phyloP scores from a whole-genome alignment of 2,888 invertebrate species.

The Trypoxylon attenuatum region DNA sequence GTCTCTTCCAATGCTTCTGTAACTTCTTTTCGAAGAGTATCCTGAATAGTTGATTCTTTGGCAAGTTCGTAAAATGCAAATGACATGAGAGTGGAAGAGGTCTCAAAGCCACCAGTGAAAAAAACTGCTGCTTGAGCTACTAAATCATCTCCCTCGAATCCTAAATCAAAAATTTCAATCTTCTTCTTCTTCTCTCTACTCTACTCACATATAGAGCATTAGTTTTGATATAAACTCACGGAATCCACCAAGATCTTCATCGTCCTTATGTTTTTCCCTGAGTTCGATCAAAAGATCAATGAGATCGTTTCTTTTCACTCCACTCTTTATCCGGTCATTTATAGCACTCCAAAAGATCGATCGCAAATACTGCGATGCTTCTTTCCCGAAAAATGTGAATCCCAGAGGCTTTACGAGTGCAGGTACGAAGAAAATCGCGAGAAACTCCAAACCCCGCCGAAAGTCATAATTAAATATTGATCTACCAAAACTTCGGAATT shows the following conservation, averaged over 20 bases:
- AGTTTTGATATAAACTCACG: constrained; percentile 34
- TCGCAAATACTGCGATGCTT: constrained; percentile 69
- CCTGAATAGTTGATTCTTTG: constrained; percentile 54
- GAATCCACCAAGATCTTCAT: constrained; percentile 32
- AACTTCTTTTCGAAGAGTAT: constrained; percentile 56
- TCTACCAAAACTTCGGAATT: constrained; percentile 73
- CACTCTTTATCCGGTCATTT: constrained; percentile 69
- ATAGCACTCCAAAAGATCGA: constrained; percentile 73
- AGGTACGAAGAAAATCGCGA: constrained; percentile 74
- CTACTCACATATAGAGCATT: too few relatives aligned
- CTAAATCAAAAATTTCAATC: constrained; percentile 47
- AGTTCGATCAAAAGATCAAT: constrained; percentile 75
- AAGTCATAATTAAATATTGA: constrained; percentile 70
- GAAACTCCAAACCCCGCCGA: constrained; percentile 69
- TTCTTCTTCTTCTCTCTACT: too few relatives aligned
- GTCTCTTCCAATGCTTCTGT: constrained; percentile 37
- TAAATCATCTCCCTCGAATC: constrained; percentile 62
- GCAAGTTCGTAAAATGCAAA: constrained; percentile 63
- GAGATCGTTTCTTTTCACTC: constrained; percentile 72
- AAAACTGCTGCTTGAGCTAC: constrained; percentile 62
- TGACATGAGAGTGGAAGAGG: constrained; percentile 57
- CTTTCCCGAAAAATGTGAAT: constrained; percentile 70
- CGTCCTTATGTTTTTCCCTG: constrained; percentile 56
- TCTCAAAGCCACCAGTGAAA: constrained; percentile 66
- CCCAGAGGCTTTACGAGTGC: constrained; percentile 66